Evolutionary conservation across 2,888 invertebrate genomes (phyloP), one percentile per base, ranked within the genome.

Genomic region (Monoplex corrugatus): DNA sequence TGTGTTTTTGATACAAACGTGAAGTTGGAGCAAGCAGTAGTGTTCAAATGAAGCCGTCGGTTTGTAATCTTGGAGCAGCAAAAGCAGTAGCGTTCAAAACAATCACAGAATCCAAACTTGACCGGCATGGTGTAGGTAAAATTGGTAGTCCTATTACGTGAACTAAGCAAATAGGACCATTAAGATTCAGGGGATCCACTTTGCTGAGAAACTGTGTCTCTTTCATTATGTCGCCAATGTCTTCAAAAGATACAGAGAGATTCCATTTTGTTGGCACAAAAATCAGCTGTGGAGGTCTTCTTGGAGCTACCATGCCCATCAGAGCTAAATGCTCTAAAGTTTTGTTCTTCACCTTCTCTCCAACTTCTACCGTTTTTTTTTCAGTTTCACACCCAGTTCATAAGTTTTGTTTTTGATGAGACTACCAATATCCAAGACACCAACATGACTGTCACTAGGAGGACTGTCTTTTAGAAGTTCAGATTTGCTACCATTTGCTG

Each of bases 1-100:
- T 94, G 94, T 86, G 94, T 93, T 91, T 94, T 94, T 40, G 95
- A 94, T 57, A 93, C 90, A 91, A 94, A 94, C 10, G 93, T 94
- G 87, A 95, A 92, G 89, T 93, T 93, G 43, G 94, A 91, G 91
- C 95, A 95, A 3, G 93, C 93, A 13, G 94, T 94, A 63, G 90
- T 91, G 82, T 93, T 94, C 0, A 95, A 90, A 63, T 93, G 93
- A 63, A 95, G 92, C 87, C 92, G 92, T 32, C 92, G 92, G 72
- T 92, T 93, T 57, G 91, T 90, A 23, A 95, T 89, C 83, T 93
- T 91, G 2, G 93, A 94, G 93, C 95, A 95, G 86, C 95, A 95
- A 63, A 93, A 88, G 88, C 95, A 95, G 43, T 94, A 92, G 23
- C 91, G 92, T 78, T 94, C 94, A 82, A 91, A 91, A 88, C 94